Conservation (phyloP, 2,797 vertebrate species). For the Eulemur rubriventer region DNA sequence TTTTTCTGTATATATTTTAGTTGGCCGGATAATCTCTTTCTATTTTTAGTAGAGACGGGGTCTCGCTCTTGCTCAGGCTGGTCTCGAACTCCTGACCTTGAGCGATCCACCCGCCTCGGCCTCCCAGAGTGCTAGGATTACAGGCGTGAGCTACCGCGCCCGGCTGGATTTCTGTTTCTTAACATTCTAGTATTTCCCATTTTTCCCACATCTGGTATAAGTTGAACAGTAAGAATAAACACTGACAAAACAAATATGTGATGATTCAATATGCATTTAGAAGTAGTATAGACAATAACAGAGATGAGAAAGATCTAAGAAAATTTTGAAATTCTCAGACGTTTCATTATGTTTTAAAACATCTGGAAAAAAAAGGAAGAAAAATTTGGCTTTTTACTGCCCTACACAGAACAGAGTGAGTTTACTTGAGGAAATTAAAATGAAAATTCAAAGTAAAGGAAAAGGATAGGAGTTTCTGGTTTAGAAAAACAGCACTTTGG, state of each 20-base stretch:
- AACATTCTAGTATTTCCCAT: constrained; percentile 58
- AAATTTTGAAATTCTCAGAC: constrained; percentile 76
- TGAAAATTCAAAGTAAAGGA: constrained; percentile 2
- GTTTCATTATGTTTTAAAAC: constrained; percentile 61
- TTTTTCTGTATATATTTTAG: too few species aligned
- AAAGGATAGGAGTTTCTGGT: constrained; percentile 20
- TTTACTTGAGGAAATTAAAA: constrained; percentile 51
- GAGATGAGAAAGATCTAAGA: constrained; percentile 76
- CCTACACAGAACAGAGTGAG: constrained; percentile 5
- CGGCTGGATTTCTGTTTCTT: constrained; percentile 67
- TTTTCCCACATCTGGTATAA: constrained; percentile 70
- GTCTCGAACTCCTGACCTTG: too few species aligned
- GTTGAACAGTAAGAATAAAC: constrained; percentile 77
- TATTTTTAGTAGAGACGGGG: too few species aligned
- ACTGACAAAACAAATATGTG: constrained; percentile 58
- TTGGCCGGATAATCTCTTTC: too few species aligned
- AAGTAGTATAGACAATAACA: constrained; percentile 79
- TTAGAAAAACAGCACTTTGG: constrained; percentile 55
- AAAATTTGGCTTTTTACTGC: constrained; percentile 38
- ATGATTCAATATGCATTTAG: constrained; percentile 51
- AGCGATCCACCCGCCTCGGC: too few species aligned
- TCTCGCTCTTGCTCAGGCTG: too few species aligned
- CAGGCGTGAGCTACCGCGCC: too few species aligned
- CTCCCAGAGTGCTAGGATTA: too few species aligned
- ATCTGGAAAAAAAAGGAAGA: neutral